Percentiles rank a stretch among this genome's conserved stretches.
Conservation (phyloP, 2,888 invertebrate genomes). For the Diplazon laetatorius region DNA sequence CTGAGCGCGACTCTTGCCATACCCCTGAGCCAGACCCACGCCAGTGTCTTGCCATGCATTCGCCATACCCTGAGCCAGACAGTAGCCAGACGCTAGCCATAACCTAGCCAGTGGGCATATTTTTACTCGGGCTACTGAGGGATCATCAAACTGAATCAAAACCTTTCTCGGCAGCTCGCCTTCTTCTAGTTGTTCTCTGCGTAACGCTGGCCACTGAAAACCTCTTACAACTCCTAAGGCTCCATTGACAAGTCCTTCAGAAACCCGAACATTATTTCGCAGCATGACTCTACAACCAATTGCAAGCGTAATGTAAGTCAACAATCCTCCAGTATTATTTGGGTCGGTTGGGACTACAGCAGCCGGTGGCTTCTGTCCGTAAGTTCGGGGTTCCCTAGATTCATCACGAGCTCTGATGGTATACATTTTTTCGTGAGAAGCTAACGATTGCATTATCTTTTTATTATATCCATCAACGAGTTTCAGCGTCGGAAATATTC, state of each 20-base stretch:
- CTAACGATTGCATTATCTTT: constrained; percentile 54
- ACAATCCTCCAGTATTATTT: constrained; percentile 41
- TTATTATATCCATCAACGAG: constrained; percentile 69
- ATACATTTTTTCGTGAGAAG: constrained; percentile 15
- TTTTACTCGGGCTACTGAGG: no score
- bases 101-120: no score
- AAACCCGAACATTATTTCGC: constrained; percentile 68
- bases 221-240: constrained; percentile 31
- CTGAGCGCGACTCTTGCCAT: no score
- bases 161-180: constrained; percentile 47
- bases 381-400: constrained; percentile 69
- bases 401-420: constrained; percentile 67
- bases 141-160: constrained; percentile 32
- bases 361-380: constrained; percentile 63
- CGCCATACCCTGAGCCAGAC: no score
- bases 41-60: no score
- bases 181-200: constrained; percentile 48
- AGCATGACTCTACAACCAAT: constrained; percentile 69
- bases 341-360: constrained; percentile 58
- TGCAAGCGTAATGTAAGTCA: constrained; percentile 29
- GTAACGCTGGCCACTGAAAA: constrained; percentile 44
- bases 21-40: no score
- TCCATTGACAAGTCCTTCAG: constrained; percentile 52
- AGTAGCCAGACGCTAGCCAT: no score
- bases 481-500: constrained; percentile 70